A percentile compares a stretch with the other conserved stretches of the same genome.
phyloP scores from a whole-genome alignment of 1,140 invertebrate species.

The Onthophagus taurus region DNA sequence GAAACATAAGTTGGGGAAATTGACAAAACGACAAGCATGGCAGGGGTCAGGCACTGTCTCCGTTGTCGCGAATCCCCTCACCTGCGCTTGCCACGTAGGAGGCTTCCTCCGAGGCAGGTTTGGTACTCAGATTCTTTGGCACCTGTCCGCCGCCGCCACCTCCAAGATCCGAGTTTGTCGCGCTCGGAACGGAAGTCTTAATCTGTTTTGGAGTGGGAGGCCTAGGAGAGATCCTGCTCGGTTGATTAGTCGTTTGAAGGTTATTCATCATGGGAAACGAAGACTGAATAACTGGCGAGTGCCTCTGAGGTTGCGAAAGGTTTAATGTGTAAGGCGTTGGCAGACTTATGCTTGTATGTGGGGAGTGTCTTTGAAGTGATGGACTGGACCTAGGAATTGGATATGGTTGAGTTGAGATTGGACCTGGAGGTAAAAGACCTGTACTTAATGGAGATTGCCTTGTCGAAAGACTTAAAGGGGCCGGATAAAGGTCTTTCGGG shows the following conservation, averaged over 20 bases:
- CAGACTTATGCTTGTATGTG: slow-evolving; percentile 22
- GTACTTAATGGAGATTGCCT: slow-evolving; percentile 25
- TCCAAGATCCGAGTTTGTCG: slow-evolving; percentile 3
- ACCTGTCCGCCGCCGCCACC: slow-evolving; percentile 2
- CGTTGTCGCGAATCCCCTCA: slow-evolving; percentile 32
- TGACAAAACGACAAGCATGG: slow-evolving; percentile 28
- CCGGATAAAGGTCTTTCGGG: slow-evolving; percentile 22
- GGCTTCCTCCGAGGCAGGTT: slow-evolving; percentile 8
- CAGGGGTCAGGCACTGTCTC: slow-evolving; percentile 32
- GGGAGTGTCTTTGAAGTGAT: slow-evolving; percentile 32
- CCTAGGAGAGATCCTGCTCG: slow-evolving; percentile 21
- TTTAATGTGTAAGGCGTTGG: slow-evolving; percentile 26
- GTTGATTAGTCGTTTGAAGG: slow-evolving; percentile 21
- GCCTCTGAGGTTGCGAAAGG: slow-evolving; percentile 26
- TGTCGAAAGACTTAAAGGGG: slow-evolving; percentile 22
- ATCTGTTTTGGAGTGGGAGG: slow-evolving; percentile 24
- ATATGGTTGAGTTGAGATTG: slow-evolving; percentile 19
- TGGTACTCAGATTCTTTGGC: slow-evolving; percentile 8
- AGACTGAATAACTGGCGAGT: slow-evolving; percentile 32
- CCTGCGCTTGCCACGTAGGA: slow-evolving; percentile 24
- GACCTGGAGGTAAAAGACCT: slow-evolving; percentile 20
- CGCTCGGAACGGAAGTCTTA: slow-evolving; percentile 4
- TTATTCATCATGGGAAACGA: slow-evolving; percentile 34
- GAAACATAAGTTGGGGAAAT: slow-evolving; percentile 29
- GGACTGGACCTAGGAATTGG: slow-evolving; percentile 31